Conservation (phyloP, 2,113 vertebrate genomes). For the Drymodes brunneopygia region DNA sequence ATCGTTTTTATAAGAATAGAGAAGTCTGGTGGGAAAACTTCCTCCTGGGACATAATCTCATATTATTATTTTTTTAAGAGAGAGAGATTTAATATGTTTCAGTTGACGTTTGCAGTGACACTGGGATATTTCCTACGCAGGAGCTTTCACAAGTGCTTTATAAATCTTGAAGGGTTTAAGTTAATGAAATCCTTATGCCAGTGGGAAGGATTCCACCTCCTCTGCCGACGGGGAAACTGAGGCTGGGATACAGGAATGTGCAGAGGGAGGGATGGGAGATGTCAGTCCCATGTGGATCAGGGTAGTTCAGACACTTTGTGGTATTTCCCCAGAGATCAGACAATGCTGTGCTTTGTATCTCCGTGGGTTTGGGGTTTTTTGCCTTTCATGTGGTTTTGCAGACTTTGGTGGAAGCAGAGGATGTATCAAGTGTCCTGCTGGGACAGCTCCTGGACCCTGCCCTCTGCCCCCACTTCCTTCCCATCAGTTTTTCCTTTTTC, state of each 20-base stretch:
- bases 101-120: conserved; percentile 36
- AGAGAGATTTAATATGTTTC: conserved; percentile 38
- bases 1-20: conserved; percentile 65
- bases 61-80: conserved; percentile 63
- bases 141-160: conserved; percentile 36
- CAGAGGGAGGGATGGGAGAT: neutral
- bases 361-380: fast-evolving
- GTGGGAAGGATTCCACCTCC: neutral
- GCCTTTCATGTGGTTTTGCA: neutral
- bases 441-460: neutral
- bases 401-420: neutral
- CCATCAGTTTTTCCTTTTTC: neutral
- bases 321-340: neutral
- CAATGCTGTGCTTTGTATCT: fast-evolving
- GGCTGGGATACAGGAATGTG: fast-evolving
- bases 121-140: neutral
- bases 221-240: neutral
- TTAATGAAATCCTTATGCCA: neutral
- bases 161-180: neutral
- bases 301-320: fast-evolving
- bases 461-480: neutral
- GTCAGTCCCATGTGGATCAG: neutral
- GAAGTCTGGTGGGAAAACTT: conserved; percentile 63
- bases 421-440: neutral
- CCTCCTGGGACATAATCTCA: conserved; percentile 71